These are phyloP conservation scores for Origma solitaria DNA, from an alignment of 2,113 vertebrate genomes.

Conservation along the genomic window DNA sequence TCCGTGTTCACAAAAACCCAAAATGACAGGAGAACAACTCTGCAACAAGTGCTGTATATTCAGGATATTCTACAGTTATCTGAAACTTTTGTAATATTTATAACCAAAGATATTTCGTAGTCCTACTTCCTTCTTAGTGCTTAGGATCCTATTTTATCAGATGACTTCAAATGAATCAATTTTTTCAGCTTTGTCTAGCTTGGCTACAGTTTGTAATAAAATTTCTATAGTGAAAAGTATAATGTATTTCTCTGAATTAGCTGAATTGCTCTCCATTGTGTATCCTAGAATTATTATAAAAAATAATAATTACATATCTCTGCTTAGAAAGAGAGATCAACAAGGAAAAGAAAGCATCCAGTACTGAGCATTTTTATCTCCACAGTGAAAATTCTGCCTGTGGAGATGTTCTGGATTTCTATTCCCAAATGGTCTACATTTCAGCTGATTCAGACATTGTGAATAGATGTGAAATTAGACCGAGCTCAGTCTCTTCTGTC, in stretches of 20 bases:
- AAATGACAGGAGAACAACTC: not conserved
- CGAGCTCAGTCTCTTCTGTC: not conserved
- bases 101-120: not conserved
- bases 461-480: not conserved
- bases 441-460: not conserved
- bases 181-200: not conserved
- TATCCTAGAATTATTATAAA: not conserved
- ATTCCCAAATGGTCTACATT: not conserved
- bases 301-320: not conserved
- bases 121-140: not conserved
- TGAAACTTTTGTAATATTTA: not conserved
- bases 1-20: not conserved
- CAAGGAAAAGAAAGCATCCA: not conserved
- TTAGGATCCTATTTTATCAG: not conserved
- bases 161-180: not conserved
- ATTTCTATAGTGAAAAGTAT: not conserved
- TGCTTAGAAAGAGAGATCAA: not conserved
- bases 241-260: not conserved
- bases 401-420: not conserved
- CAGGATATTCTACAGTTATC: not conserved
- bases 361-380: not conserved
- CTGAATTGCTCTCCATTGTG: not conserved
- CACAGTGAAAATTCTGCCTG: not conserved
- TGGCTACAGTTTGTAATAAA: not conserved
- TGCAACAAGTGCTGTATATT: not conserved